Conservation (phyloP, 2,888 invertebrate genomes). For the Parapristionchus giblindavisi region DNA sequence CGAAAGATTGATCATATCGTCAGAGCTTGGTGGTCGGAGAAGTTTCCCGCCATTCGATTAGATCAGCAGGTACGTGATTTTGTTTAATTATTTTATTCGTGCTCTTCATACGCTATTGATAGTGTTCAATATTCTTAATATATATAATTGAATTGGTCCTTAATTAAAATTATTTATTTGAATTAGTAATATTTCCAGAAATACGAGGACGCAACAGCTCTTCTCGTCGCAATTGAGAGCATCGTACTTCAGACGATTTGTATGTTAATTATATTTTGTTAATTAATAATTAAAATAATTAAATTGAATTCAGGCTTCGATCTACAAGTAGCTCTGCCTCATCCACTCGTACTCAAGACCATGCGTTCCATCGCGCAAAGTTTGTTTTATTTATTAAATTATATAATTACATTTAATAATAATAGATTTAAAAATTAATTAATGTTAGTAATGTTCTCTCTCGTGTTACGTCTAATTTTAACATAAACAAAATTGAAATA, state of each 20-base stretch:
- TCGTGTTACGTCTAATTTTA: background rate
- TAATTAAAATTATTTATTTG: background rate
- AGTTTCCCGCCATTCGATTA: slow-evolving; percentile 74
- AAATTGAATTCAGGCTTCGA: slow-evolving; percentile 80
- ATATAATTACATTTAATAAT: no score
- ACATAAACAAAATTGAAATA: no score
- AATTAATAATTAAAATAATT: background rate
- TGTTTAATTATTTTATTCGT: background rate
- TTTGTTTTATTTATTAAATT: no score
- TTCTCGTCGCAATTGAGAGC: slow-evolving; percentile 95
- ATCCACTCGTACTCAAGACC: slow-evolving; percentile 93
- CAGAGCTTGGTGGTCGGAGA: slow-evolving; percentile 87
- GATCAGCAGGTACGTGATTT: slow-evolving; percentile 9
- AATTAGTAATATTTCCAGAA: slow-evolving; percentile 70
- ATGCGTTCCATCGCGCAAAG: slow-evolving; percentile 90
- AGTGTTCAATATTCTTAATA: background rate
- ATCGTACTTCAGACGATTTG: slow-evolving; percentile 92
- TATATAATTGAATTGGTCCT: background rate
- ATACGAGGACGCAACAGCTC: slow-evolving; percentile 83
- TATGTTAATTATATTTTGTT: slow-evolving; percentile 56
- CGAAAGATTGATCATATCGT: slow-evolving; percentile 96
- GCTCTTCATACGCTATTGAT: background rate
- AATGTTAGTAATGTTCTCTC: background rate
- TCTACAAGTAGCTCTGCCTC: slow-evolving; percentile 96
- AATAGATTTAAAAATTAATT: no score